Base-by-base conservation (phyloP, 1,140 invertebrate genomes). In the Melitaea cinxia region DNA sequence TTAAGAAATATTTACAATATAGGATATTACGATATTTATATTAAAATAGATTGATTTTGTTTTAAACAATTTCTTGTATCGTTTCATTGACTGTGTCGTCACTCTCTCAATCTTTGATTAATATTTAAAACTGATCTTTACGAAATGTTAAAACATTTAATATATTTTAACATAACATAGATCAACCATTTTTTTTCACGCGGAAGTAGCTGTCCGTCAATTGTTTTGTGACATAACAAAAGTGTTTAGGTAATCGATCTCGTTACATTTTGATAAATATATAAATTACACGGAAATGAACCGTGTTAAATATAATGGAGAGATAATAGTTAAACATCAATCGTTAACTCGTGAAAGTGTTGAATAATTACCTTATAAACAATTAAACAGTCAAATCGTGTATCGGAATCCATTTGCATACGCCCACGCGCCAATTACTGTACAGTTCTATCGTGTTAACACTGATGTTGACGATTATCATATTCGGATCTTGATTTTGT, bases 341-440 rank as follows among this genome's bases (percentile, higher is more conserved):
- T 47, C 42, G 42, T 24, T 0, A 21, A 24, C 23, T 23, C 42
- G 42, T 21, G 42, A 47, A 45, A 45, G 39, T 45, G 15, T 45
- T 45, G 39, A 45, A 45, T 45, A 45, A 45, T 45, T 45, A 15
- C 39, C 39, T 30, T 2, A 19, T 54, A 52, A 49, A 35, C 15
- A 50, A 24, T 23, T 49, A 42, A 45, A 19, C 50, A 53, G 28
- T 15, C 39, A 55, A 30, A 45, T 45, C 47, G 47, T 52, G 49
- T 50, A 52, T 37, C 47, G 37, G 30, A 45, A 50, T 53, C 19
- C 37, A 60, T 66, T 58, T 26, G 52, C 56, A 66, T 49, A 24
- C 64, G 50, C 64, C 64, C 39, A 66, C 64, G n/a, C 26, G 21
- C 57, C 64, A 66, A 66, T 66, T 66, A 66, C 50, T 19, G 35